Percentiles rank a stretch among this genome's conserved stretches.
These are phyloP conservation scores for Amphipoea oculea DNA, from an alignment of 2,888 invertebrate genomes.

Conservation along the genomic window DNA sequence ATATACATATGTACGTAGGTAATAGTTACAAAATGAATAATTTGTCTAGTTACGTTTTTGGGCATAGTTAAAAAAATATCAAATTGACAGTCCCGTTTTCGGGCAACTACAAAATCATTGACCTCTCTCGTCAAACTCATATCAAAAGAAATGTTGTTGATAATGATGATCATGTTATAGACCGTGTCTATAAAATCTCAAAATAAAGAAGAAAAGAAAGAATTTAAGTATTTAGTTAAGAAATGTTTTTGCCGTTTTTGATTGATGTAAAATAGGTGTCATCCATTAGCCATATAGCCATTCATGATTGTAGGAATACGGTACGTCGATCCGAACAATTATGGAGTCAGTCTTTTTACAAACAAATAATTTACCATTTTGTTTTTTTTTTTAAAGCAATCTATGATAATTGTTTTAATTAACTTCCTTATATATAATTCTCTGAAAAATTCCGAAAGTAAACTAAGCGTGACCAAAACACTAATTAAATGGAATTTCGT, in stretches of 20 bases:
- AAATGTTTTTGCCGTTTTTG: background rate
- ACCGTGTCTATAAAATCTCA: background rate
- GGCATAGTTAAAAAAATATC: too few relatives aligned
- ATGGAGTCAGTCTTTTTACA: background rate
- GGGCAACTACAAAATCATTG: background rate
- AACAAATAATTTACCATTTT: background rate
- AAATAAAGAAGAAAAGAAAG: background rate
- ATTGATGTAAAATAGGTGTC: background rate
- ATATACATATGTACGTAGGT: too few relatives aligned
- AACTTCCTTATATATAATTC: too few relatives aligned
- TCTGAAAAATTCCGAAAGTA: background rate
- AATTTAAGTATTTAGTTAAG: background rate
- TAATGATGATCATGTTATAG: background rate
- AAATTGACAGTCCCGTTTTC: background rate
- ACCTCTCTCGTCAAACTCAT: background rate
- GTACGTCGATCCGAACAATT: background rate
- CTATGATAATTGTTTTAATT: background rate
- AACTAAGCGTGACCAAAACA: background rate
- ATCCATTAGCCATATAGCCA: background rate
- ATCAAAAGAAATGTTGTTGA: background rate
- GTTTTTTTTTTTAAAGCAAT: background rate
- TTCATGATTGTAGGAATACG: background rate
- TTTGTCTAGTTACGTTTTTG: background rate
- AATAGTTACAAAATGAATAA: background rate
- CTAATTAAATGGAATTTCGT: background rate